Evolutionary conservation across 2,797 vertebrate genomes (phyloP).

Genomic region (Micromesistius poutassou): DNA sequence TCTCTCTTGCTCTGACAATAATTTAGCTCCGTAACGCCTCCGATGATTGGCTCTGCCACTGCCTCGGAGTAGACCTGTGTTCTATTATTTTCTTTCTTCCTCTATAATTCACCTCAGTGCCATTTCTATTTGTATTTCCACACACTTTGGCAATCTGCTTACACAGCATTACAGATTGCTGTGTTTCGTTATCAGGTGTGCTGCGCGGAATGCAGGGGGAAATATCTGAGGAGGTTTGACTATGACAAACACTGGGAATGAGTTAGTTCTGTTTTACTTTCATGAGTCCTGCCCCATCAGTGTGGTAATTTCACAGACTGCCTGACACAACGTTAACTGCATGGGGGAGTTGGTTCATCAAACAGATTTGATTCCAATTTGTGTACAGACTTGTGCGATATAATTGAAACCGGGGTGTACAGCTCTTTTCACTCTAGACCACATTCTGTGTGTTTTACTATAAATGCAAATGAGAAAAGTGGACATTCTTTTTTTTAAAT

Average conservation of each 20-base stretch:
- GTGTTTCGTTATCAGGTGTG: slow-evolving; percentile 60
- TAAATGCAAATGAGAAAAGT: background rate
- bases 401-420: background rate
- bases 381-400: background rate
- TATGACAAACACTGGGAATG: slow-evolving; percentile 42
- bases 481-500: background rate
- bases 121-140: slow-evolving; percentile 61
- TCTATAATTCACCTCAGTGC: slow-evolving; percentile 50
- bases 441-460: background rate
- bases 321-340: background rate
- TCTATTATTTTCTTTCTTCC: slow-evolving; percentile 25
- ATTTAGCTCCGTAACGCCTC: slow-evolving; percentile 41
- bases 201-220: slow-evolving; percentile 23
- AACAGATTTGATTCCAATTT: too few species aligned
- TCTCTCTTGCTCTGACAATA: slow-evolving; percentile 34
- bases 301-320: background rate
- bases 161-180: slow-evolving; percentile 51
- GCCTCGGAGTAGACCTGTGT: slow-evolving; percentile 37
- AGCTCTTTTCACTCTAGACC: background rate
- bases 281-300: background rate
- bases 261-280: slow-evolving; percentile 19
- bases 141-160: slow-evolving; percentile 47
- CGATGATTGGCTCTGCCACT: slow-evolving; percentile 47
- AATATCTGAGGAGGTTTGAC: slow-evolving; percentile 25
- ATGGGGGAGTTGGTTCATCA: background rate